Evolutionary conservation across 1,140 invertebrate genomes (phyloP).

Genomic region (Microvelia longipes): DNA sequence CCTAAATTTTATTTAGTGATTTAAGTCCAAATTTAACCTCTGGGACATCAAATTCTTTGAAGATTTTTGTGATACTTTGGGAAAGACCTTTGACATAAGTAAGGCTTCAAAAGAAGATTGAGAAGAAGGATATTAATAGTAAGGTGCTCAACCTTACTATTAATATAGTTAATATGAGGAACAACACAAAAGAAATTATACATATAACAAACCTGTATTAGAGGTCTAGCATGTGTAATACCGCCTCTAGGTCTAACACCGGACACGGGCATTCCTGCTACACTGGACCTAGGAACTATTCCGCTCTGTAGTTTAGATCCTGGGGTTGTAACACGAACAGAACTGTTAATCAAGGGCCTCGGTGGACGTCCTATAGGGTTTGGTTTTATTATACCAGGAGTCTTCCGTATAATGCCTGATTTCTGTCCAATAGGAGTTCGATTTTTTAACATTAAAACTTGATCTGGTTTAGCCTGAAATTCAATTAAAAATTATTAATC

Average conservation of each 20-base stretch:
- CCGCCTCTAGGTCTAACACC: neutral
- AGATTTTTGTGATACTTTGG: no score
- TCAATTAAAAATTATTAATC: neutral
- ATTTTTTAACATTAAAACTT: neutral
- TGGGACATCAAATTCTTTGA: no score
- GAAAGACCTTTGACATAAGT: no score
- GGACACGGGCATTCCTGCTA: neutral
- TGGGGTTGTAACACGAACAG: neutral
- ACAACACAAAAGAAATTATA: no score
- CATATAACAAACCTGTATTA: conserved; percentile 9
- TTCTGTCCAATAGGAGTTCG: neutral
- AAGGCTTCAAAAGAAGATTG: no score
- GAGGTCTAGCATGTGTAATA: neutral
- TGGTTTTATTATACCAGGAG: neutral
- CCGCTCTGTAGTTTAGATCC: neutral
- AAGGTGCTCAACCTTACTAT: no score
- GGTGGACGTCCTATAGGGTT: conserved; percentile 3
- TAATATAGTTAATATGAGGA: no score
- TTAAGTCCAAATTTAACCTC: no score
- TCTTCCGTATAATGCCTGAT: conserved; percentile 11
- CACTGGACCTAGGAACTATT: neutral
- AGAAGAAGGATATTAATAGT: no score
- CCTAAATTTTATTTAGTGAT: no score
- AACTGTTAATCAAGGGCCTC: neutral
- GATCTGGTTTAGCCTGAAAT: neutral